phyloP scores from a whole-genome alignment of 2,888 invertebrate species.

The Tipula confusa region DNA sequence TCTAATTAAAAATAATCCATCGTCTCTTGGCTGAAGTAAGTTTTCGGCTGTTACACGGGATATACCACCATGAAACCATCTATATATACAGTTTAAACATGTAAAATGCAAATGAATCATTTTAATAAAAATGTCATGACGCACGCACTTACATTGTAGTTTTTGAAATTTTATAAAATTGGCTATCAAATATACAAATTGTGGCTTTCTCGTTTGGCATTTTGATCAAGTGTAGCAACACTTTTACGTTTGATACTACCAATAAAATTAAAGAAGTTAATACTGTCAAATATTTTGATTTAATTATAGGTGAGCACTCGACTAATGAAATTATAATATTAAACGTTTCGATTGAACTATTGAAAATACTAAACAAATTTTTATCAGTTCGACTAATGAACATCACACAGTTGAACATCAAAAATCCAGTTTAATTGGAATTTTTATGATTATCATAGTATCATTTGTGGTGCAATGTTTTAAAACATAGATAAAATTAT shows the following conservation, averaged over 20 bases:
- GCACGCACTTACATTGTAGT: not conserved
- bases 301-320: not conserved
- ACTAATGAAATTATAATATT: not conserved
- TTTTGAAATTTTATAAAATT: not conserved
- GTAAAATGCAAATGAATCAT: not conserved
- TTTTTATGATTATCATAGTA: not conserved
- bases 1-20: conserved; percentile 94
- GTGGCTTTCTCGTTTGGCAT: not conserved
- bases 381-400: conserved; percentile 6
- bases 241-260: too few relatives aligned
- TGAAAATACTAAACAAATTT: not conserved
- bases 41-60: conserved; percentile 92
- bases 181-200: not conserved
- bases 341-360: not conserved
- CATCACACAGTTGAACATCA: not conserved
- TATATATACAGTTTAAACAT: conserved; percentile 44
- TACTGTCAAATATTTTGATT: too few relatives aligned
- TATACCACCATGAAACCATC: conserved; percentile 98
- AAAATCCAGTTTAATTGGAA: not conserved
- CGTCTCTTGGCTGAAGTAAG: conserved; percentile 75
- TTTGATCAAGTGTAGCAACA: too few relatives aligned
- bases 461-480: not conserved
- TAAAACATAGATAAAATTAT: not conserved
- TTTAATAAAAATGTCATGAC: not conserved
- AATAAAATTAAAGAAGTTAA: too few relatives aligned